phyloP scores from a whole-genome alignment of 2,888 invertebrate species.

The Drosophila niveifrons region DNA sequence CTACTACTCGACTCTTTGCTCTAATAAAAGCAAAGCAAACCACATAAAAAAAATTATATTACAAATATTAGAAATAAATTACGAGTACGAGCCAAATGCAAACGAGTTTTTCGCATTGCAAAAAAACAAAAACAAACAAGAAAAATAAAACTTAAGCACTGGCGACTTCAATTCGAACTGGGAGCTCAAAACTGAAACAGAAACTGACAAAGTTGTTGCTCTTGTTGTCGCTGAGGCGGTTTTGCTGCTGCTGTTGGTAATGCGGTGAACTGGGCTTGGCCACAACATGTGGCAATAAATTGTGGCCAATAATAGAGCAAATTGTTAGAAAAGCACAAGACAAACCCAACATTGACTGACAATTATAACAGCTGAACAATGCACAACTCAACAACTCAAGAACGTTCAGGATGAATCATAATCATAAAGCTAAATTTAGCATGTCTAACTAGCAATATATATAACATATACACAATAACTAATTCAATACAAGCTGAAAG shows the following conservation, averaged over 20 bases:
- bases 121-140: constrained; percentile 1
- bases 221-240: background rate
- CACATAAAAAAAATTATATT: constrained; percentile 56
- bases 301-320: constrained; percentile 58
- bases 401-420: constrained; percentile 4
- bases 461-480: background rate
- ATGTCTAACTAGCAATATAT: background rate
- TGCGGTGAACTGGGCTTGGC: constrained; percentile 65
- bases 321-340: constrained; percentile 32
- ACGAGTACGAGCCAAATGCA: constrained; percentile 73
- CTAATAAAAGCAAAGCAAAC: constrained; percentile 61
- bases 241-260: constrained; percentile 9
- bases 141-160: background rate
- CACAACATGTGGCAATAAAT: constrained; percentile 61
- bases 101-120: constrained; percentile 62
- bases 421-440: background rate
- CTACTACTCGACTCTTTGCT: constrained; percentile 33
- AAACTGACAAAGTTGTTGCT: constrained; percentile 7
- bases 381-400: background rate
- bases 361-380: constrained; percentile 8
- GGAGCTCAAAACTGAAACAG: constrained; percentile 11
- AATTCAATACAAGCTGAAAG: background rate
- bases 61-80: constrained; percentile 78
- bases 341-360: constrained; percentile 14
- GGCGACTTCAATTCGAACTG: constrained; percentile 18